A percentile compares a stretch with the other conserved stretches of the same genome.
These are phyloP conservation scores for Sebastes alutus DNA, from an alignment of 2,797 vertebrate species.

Conservation along the genomic window DNA sequence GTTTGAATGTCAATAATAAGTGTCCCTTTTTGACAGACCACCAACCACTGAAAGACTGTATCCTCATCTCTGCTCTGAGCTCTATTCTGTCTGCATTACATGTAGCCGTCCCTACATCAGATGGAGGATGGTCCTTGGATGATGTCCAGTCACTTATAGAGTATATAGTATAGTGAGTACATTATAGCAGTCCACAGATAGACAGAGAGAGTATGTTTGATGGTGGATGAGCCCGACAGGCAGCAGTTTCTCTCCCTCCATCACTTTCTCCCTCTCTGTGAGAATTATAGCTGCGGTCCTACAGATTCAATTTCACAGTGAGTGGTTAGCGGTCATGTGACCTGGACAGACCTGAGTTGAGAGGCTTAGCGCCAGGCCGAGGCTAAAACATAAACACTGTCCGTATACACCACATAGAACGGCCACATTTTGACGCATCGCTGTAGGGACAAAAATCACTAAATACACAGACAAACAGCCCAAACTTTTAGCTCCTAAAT, in stretches of 20 bases:
- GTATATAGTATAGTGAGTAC: background rate
- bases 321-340: conserved; percentile 78
- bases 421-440: conserved; percentile 53
- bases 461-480: background rate
- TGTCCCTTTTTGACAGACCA: background rate
- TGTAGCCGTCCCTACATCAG: background rate
- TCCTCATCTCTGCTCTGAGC: background rate
- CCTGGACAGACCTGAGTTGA: conserved; percentile 71
- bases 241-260: conserved; percentile 31
- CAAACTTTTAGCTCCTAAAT: background rate
- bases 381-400: conserved; percentile 65
- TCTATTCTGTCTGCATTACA: background rate
- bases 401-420: conserved; percentile 1
- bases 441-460: conserved; percentile 19
- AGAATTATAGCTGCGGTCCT: conserved; percentile 67
- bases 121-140: background rate
- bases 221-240: conserved; percentile 3
- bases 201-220: conserved; percentile 9
- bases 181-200: background rate
- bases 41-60: background rate
- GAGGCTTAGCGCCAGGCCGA: conserved; percentile 68
- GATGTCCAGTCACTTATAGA: background rate
- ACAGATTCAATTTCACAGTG: conserved; percentile 74
- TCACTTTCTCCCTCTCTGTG: conserved; percentile 37
- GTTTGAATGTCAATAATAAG: background rate